phyloP scores from a whole-genome alignment of 2,888 invertebrate species.

The Hemaris fuciformis region DNA sequence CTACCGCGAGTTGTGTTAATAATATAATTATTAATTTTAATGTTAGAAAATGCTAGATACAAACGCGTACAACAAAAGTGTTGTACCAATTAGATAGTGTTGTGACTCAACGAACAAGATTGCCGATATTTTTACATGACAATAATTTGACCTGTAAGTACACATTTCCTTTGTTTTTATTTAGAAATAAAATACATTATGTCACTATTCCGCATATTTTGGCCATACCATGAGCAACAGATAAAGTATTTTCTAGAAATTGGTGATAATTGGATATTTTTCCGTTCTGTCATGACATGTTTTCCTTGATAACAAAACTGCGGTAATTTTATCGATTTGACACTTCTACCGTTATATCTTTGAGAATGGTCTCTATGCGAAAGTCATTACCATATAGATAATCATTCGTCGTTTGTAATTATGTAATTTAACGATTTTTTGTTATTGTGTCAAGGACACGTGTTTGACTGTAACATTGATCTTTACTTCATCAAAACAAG shows the following conservation, averaged over 20 bases:
- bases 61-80: slow-evolving; percentile 52
- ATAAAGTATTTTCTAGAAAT: neutral
- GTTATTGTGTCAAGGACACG: slow-evolving; percentile 5
- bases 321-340: slow-evolving; percentile 82
- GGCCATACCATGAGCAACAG: neutral
- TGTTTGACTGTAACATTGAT: neutral
- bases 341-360: slow-evolving; percentile 60
- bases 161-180: slow-evolving; percentile 43
- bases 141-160: slow-evolving; percentile 66
- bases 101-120: slow-evolving; percentile 46
- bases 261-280: neutral
- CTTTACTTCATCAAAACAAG: neutral
- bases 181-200: slow-evolving; percentile 28
- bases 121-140: slow-evolving; percentile 62
- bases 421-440: slow-evolving; percentile 14
- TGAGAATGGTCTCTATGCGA: slow-evolving; percentile 59
- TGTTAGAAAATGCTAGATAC: slow-evolving; percentile 69
- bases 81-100: slow-evolving; percentile 74
- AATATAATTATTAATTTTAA: slow-evolving; percentile 58
- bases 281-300: slow-evolving; percentile 8
- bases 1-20: slow-evolving; percentile 47
- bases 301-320: slow-evolving; percentile 75
- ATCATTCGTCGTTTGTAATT: slow-evolving; percentile 30
- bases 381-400: slow-evolving; percentile 44
- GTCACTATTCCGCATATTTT: slow-evolving; percentile 21